Conservation (phyloP, 30 jellyfish, hydroid and myxozoan genomes). For the Turritopsis dohrnii region DNA sequence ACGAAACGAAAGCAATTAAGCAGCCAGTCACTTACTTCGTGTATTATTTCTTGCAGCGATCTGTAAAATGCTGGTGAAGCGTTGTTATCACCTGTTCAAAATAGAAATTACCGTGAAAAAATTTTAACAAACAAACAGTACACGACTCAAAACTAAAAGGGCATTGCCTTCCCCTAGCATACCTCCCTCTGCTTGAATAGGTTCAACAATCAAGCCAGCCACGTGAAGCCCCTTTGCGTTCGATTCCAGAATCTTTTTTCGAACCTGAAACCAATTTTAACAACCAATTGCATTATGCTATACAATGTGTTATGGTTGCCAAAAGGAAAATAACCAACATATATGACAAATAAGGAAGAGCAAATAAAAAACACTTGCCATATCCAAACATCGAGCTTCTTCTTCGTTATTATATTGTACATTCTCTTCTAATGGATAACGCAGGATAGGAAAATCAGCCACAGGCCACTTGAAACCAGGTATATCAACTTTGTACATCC, state of each 20-base stretch:
- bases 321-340: background rate
- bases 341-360: too few relatives aligned
- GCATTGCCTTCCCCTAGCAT: too few relatives aligned
- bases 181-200: constrained; percentile 98
- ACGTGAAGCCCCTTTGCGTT: constrained; percentile 74
- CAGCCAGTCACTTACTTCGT: constrained; percentile 70
- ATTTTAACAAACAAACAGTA: background rate
- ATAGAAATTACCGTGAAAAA: too few relatives aligned
- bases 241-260: constrained; percentile 37
- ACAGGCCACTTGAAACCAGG: constrained; percentile 96
- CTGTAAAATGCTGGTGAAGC: constrained; percentile 87
- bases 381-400: constrained; percentile 77
- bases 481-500: constrained; percentile 82
- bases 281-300: too few relatives aligned
- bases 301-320: background rate
- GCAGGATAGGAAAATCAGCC: constrained; percentile 67
- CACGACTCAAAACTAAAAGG: too few relatives aligned
- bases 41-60: constrained; percentile 58
- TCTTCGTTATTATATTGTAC: constrained; percentile 57
- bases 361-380: constrained; percentile 60
- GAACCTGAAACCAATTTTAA: too few relatives aligned
- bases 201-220: constrained; percentile 91
- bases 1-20: too few relatives aligned
- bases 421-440: constrained; percentile 79
- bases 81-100: constrained; percentile 91